Evolutionary conservation across 2,888 invertebrate genomes (phyloP).

Genomic region (Trachelus iudaicus): DNA sequence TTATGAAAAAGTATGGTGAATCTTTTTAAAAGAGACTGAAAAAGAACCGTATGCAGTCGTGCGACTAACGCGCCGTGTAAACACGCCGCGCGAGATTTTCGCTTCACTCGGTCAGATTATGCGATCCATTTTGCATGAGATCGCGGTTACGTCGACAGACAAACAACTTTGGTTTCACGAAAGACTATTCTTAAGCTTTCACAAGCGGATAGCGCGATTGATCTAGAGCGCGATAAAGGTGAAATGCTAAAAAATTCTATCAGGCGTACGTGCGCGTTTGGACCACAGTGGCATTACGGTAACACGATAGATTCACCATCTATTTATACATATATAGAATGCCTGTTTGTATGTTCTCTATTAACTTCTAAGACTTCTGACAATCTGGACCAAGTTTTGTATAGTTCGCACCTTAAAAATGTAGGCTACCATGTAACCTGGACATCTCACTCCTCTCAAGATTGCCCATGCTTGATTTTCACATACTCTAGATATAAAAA

Average conservation of each 20-base stretch:
- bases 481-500: too few relatives aligned
- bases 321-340: too few relatives aligned
- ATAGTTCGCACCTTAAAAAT: too few relatives aligned
- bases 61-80: neutral
- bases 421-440: too few relatives aligned
- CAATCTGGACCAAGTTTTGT: too few relatives aligned
- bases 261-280: neutral
- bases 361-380: too few relatives aligned
- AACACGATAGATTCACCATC: too few relatives aligned
- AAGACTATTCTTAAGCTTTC: neutral
- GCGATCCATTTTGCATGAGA: neutral
- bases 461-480: too few relatives aligned
- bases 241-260: neutral
- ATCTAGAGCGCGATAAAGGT: neutral
- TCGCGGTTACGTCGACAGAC: neutral
- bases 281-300: too few relatives aligned
- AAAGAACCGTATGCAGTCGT: neutral
- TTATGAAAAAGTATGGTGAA: neutral
- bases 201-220: neutral
- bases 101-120: neutral
- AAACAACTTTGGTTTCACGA: neutral
- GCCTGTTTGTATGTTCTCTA: too few relatives aligned
- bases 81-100: neutral
- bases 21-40: neutral
- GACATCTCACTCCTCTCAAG: too few relatives aligned